A percentile compares a stretch with the other conserved stretches of the same genome.
Conservation (phyloP, 2,113 vertebrate species). For the Labrus mixtus region DNA sequence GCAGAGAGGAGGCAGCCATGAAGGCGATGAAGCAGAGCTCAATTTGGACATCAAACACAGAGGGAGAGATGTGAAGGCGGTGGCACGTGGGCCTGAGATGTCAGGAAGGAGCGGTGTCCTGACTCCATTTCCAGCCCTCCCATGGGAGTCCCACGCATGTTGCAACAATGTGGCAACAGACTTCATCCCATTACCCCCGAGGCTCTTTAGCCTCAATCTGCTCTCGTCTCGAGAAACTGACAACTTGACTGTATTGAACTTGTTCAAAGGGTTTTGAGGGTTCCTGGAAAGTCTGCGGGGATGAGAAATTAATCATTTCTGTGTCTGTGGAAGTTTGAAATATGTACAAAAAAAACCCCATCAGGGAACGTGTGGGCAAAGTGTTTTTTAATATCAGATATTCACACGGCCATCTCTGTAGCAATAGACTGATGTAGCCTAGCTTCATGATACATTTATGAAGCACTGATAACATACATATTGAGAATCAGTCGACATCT, state of each 20-base stretch:
- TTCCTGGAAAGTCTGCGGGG: constrained; percentile 56
- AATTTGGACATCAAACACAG: constrained; percentile 78
- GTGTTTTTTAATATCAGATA: constrained; percentile 14
- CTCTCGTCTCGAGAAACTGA: constrained; percentile 68
- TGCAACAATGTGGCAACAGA: constrained; percentile 79
- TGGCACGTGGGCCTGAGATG: constrained; percentile 68
- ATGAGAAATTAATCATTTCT: constrained; percentile 61
- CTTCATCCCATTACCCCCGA: constrained; percentile 67
- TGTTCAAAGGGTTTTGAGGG: constrained; percentile 64
- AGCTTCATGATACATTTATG: neutral
- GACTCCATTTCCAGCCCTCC: constrained; percentile 72
- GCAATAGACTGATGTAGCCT: neutral
- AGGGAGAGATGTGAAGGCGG: constrained; percentile 57
- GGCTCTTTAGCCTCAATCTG: constrained; percentile 75
- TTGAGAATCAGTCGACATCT: neutral
- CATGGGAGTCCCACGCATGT: constrained; percentile 72
- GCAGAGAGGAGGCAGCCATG: constrained; percentile 33
- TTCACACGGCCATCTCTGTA: constrained; percentile 5
- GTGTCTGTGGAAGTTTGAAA: constrained; percentile 45
- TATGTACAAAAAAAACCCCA: constrained; percentile 16
- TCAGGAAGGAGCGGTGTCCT: constrained; percentile 71
- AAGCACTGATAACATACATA: neutral
- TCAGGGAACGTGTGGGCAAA: neutral
- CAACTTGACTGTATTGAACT: constrained; percentile 67
- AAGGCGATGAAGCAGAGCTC: constrained; percentile 65